Evolutionary conservation across 2,113 vertebrate species (phyloP).

Genomic region (Chrysochloris asiatica): DNA sequence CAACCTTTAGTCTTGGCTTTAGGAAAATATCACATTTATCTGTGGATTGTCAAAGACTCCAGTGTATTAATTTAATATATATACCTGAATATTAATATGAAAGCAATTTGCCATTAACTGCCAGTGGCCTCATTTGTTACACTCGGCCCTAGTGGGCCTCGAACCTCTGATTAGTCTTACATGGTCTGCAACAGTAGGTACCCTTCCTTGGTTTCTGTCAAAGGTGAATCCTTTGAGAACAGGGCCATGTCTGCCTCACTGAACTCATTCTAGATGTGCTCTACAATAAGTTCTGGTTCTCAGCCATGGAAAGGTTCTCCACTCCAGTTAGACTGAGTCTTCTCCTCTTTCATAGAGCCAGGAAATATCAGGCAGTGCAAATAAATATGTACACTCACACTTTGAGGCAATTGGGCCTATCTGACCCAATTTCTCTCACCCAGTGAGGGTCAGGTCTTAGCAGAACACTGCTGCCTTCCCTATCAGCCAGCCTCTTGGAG

Average conservation of each 20-base stretch:
- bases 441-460: not conserved
- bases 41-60: too few species aligned
- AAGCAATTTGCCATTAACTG: too few species aligned
- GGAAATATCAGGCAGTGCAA: not conserved
- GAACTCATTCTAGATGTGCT: not conserved
- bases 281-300: not conserved
- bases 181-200: not conserved
- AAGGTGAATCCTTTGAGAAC: not conserved
- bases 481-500: not conserved
- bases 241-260: not conserved
- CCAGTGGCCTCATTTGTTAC: too few species aligned
- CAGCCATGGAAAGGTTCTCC: not conserved
- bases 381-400: not conserved
- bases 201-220: not conserved
- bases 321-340: not conserved
- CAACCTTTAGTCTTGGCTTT: too few species aligned
- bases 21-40: too few species aligned
- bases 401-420: not conserved
- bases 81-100: too few species aligned
- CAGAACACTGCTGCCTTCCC: not conserved
- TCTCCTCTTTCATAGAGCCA: not conserved
- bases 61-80: too few species aligned
- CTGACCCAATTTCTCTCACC: not conserved
- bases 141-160: too few species aligned
- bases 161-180: too few species aligned